phyloP scores from a whole-genome alignment of 1,140 invertebrate species.

The Hormaphis cornu region DNA sequence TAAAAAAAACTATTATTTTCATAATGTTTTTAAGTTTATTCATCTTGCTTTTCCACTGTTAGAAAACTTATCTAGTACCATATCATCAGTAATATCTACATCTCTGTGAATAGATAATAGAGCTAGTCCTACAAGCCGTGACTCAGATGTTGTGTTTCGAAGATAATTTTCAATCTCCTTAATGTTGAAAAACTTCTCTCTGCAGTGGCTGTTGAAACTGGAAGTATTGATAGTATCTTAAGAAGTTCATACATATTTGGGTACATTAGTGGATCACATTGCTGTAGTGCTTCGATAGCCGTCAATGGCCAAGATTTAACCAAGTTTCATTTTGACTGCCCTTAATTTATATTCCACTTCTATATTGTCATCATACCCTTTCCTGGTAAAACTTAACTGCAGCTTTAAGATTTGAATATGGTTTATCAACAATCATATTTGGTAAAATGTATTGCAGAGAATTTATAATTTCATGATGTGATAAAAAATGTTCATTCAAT shows the following conservation, averaged over 20 bases:
- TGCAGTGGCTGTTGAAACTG: background rate
- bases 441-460: conserved; percentile 6
- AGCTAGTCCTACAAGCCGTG: background rate
- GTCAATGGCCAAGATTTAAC: background rate
- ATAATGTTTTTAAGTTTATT: conserved; percentile 8
- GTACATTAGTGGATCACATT: background rate
- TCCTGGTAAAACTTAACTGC: conserved; percentile 1
- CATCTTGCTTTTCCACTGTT: conserved; percentile 3
- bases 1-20: conserved; percentile 5
- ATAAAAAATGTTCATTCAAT: background rate
- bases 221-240: conserved; percentile 9
- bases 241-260: conserved; percentile 3
- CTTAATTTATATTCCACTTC: conserved; percentile 11
- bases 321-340: background rate
- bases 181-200: conserved; percentile 6
- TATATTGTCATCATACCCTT: background rate
- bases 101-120: background rate
- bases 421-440: conserved; percentile 8
- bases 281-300: background rate
- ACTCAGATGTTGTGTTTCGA: background rate
- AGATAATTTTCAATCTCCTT: conserved; percentile 17
- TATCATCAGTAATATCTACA: background rate
- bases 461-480: background rate
- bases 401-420: conserved; percentile 6
- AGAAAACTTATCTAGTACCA: background rate